Base-by-base conservation (phyloP, 2,888 invertebrate species). In the Emmelina monodactyla region DNA sequence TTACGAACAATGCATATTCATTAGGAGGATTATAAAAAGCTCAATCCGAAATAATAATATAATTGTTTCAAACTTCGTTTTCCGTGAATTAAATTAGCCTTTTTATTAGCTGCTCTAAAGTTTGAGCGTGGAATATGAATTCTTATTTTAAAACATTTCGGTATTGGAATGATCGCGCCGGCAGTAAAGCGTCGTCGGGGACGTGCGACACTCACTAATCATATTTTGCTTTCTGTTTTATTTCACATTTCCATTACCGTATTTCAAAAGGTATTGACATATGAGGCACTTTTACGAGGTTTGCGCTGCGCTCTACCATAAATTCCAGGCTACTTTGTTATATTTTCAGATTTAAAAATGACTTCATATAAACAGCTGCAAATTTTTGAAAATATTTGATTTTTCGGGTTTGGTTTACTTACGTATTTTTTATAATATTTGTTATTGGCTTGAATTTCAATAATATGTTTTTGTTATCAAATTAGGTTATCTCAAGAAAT, bases 201-300 rank as follows among this genome's bases (percentile, higher is more conserved):
- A 70, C 70, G 54, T 69, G 66, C 61, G 65, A 70, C 70, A 65
- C 67, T 71, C 73, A 76, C 78, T 78, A 76, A 76, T 78, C 75
- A 76, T 73, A 76, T 73, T 76, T 72, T 79, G 75, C 75, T 75
- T 78, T 76, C 73, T 73, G 73, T 78, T 78, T 78, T 79, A 79
- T 76, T 76, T 72, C 75, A 67, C 67, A 76, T 79, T 78, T 79
- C 78, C 78, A 78, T 79, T 79, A 78, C 66, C 72, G 69, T 78
- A 78, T 76, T 78, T 76, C 78, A 76, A 72, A 75, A 76, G 63
- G 72, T 78, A 79, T 78, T 78, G 78, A 78, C 76, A 70, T 70
- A 75, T 69, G 76, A 62, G 75, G 69, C 73, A 71, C 72, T 75
- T 78, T 78, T 78, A 78, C 62, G 76, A 71, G 68, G 71, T 68